Conservation (phyloP, 1,140 invertebrate species). For the Chlorops oryzae region DNA sequence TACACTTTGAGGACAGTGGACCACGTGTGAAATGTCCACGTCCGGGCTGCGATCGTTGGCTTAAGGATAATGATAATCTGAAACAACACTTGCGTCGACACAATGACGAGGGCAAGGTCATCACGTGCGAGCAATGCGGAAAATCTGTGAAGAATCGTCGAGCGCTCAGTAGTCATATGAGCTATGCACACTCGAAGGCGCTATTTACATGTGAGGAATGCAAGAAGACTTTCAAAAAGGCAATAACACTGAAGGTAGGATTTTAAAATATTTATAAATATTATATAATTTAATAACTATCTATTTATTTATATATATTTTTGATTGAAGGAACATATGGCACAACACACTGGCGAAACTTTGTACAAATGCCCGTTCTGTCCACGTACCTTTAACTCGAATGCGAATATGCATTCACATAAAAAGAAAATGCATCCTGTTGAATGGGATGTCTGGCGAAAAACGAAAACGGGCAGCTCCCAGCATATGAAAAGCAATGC, state of each 20-base stretch:
- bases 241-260: conserved; percentile 38
- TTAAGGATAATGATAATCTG: conserved; percentile 41
- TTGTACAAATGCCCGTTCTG: conserved; percentile 45
- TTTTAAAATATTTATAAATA: too few relatives aligned
- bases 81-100: conserved; percentile 38
- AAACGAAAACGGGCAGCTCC: conserved; percentile 38
- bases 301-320: background rate
- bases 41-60: conserved; percentile 39
- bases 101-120: conserved; percentile 34
- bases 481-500: conserved; percentile 14
- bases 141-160: conserved; percentile 39
- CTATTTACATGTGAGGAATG: conserved; percentile 42
- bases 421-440: conserved; percentile 43
- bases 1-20: conserved; percentile 40
- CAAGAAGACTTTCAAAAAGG: conserved; percentile 43
- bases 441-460: conserved; percentile 42
- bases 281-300: background rate
- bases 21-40: conserved; percentile 39
- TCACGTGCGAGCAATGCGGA: conserved; percentile 36
- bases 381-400: conserved; percentile 41
- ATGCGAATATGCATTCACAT: conserved; percentile 45
- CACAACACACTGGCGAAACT: conserved; percentile 40
- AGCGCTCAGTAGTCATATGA: conserved; percentile 37
- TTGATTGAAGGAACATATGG: conserved; percentile 38
- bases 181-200: conserved; percentile 39